Percentiles rank a stretch among this genome's conserved stretches.
Evolutionary conservation across 92 coral and sea anemone genomes (phyloP).

Genomic region (Pocillopora meandrina): DNA sequence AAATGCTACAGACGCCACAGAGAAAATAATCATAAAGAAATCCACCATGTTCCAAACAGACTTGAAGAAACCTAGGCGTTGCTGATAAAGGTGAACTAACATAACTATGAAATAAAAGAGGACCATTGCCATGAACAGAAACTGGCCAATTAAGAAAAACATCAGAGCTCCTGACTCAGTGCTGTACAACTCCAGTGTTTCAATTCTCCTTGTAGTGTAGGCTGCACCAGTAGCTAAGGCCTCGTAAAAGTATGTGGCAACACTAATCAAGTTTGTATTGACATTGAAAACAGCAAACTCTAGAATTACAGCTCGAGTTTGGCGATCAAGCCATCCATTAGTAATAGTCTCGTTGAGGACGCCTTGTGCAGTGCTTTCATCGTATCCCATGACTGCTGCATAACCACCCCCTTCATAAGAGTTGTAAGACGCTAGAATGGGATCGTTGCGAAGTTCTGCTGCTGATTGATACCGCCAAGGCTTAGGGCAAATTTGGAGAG

Average conservation of each 20-base stretch:
- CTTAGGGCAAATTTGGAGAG: too few species aligned
- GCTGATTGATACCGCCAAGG: background rate
- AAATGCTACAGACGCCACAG: slow-evolving; percentile 30
- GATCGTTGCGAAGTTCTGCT: background rate
- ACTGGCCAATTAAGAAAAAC: slow-evolving; percentile 46
- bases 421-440: too few species aligned
- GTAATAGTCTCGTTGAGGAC: slow-evolving; percentile 22
- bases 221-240: slow-evolving; percentile 41
- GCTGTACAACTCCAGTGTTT: slow-evolving; percentile 40
- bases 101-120: slow-evolving; percentile 18
- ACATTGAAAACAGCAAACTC: slow-evolving; percentile 55
- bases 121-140: slow-evolving; percentile 41
- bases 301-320: slow-evolving; percentile 44
- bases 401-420: slow-evolving; percentile 41
- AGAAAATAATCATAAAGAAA: slow-evolving; percentile 14
- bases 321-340: slow-evolving; percentile 51
- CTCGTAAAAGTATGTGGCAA: slow-evolving; percentile 47
- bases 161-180: slow-evolving; percentile 42
- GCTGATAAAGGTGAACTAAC: slow-evolving; percentile 23
- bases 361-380: slow-evolving; percentile 20
- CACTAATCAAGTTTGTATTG: slow-evolving; percentile 40
- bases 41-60: slow-evolving; percentile 49
- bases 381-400: slow-evolving; percentile 48
- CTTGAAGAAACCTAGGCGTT: slow-evolving; percentile 13
- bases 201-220: slow-evolving; percentile 4